phyloP scores from a whole-genome alignment of 2,113 vertebrate genomes.

The Megaceryle maxima region DNA sequence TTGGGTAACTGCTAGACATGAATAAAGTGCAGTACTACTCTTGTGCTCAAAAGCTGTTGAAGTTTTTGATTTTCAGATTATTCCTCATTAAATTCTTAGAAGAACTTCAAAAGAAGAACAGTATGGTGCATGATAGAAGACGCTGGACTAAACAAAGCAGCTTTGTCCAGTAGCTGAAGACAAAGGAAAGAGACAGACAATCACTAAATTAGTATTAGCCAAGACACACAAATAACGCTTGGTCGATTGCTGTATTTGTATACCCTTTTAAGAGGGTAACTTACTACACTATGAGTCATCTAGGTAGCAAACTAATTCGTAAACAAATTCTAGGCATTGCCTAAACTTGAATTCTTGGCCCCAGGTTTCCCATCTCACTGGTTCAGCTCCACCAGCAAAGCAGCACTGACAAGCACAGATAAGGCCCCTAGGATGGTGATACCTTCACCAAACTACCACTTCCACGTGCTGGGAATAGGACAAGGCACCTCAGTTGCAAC shows the following conservation, averaged over 20 bases:
- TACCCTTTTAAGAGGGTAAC: neutral
- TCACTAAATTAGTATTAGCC: neutral
- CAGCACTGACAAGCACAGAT: neutral
- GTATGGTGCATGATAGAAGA: neutral
- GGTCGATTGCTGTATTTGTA: neutral
- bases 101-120: neutral
- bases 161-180: neutral
- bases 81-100: neutral
- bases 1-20: neutral
- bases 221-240: neutral
- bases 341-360: neutral
- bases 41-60: neutral
- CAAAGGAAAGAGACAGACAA: neutral
- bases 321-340: neutral
- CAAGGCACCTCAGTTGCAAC: neutral
- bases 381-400: neutral
- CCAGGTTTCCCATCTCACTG: neutral
- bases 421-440: neutral
- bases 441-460: fast-evolving
- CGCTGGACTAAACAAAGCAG: neutral
- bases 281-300: neutral
- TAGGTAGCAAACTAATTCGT: neutral
- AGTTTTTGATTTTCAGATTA: neutral
- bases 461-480: neutral
- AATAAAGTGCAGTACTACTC: neutral